Base-by-base conservation (phyloP, 2,888 invertebrate genomes). In the Erebia epiphron region DNA sequence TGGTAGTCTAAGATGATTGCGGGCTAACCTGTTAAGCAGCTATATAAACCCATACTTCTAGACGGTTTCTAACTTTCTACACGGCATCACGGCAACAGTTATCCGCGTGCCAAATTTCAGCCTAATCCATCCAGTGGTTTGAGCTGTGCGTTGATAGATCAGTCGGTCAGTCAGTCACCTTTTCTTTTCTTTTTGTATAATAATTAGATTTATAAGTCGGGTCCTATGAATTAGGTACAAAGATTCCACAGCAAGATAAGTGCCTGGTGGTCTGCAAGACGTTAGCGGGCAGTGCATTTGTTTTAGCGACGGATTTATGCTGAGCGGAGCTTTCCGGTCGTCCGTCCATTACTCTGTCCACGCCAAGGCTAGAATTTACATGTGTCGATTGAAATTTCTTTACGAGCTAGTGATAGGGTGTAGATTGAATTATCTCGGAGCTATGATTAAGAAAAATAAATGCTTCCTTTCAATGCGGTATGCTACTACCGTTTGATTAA, bases 241-340 rank as follows among this genome's bases (percentile, higher is more conserved):
- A 58, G 69, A 69, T 69, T 60, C n/a, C 35, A 49, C 54, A 16
- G 35, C 35, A 10, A 35, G 43, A 67, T 50, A 70, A 49, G 41
- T 52, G 14, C 61, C 43, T 61, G 72, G 72, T 72, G 72, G 72
- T 72, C 58, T 56, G 8, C 35, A 11, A 70, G 54, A 67, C 57
- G 26, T 61, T 58, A 49, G 65, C 61, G 68, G 57, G 54, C 68
- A 64, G 49, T 68, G 66, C 68, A 66, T 72, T 72, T 69, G 66
- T 69, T 72, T 67, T 69, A 62, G 61, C 66, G 69, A 66, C 43
- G 66, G 50, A 69, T 69, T 68, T 68, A 71, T 66, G 66, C 63
- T 64, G 64, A 54, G 52, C 61, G 56, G 56, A 16, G 50, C 50
- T 61, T 68, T 69, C 65, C 58, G 60, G 65, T 56, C 68, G 13